Percentiles rank a stretch among this genome's conserved stretches.
These are phyloP conservation scores for Teleogryllus oceanicus DNA, from an alignment of 2,888 invertebrate species.

Conservation along the genomic window DNA sequence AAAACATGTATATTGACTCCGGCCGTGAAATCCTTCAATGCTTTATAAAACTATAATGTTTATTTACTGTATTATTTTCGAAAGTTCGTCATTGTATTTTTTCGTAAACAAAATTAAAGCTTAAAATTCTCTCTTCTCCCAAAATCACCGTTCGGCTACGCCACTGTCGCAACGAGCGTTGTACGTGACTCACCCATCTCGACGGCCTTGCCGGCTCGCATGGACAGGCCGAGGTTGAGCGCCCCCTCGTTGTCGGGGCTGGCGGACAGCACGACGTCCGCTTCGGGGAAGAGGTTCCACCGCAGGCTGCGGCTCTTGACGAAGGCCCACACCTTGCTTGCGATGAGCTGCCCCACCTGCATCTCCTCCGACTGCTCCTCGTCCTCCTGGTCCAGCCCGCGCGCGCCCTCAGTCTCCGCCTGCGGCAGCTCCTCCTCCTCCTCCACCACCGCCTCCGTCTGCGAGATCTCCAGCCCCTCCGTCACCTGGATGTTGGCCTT, in stretches of 20 bases:
- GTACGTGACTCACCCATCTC: constrained; percentile 30
- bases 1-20: too few relatives aligned
- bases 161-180: too few relatives aligned
- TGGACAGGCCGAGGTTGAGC: constrained; percentile 66
- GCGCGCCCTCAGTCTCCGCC: too few relatives aligned
- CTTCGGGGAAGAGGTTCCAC: constrained; percentile 73
- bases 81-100: too few relatives aligned
- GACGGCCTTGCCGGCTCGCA: constrained; percentile 60
- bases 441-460: constrained; percentile 51
- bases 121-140: too few relatives aligned
- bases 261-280: constrained; percentile 72
- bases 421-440: constrained; percentile 52
- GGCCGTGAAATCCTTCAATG: too few relatives aligned
- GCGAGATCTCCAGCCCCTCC: constrained; percentile 71
- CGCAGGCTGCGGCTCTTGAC: constrained; percentile 71
- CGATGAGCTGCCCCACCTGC: constrained; percentile 59
- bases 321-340: constrained; percentile 73
- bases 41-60: too few relatives aligned
- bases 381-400: too few relatives aligned
- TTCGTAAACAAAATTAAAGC: too few relatives aligned
- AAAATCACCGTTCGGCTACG: too few relatives aligned
- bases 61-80: too few relatives aligned
- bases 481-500: constrained; percentile 75
- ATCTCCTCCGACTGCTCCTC: constrained; percentile 53
- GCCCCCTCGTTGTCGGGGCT: constrained; percentile 64